Evolutionary conservation across 2,888 invertebrate species (phyloP), one percentile per base, ranked within the genome.

Genomic region (Endomychus coccineus): DNA sequence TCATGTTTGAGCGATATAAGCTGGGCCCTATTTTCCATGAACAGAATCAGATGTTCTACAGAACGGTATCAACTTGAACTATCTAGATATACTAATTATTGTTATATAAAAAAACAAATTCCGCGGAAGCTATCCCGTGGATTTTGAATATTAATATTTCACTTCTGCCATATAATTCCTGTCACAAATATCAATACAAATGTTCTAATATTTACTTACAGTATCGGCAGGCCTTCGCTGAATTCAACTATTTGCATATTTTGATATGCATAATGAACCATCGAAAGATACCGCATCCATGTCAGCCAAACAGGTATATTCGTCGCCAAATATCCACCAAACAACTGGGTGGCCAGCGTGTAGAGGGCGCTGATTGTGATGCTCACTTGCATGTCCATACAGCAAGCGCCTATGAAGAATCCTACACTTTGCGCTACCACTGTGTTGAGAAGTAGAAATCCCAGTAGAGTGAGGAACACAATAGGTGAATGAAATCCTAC

Each of bases 161-260:
- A n/a, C n/a, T n/a, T n/a, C n/a, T n/a, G n/a, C n/a, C n/a, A n/a
- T n/a, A n/a, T n/a, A n/a, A n/a, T n/a, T n/a, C n/a, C n/a, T n/a
- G n/a, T n/a, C n/a, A n/a, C n/a, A n/a, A n/a, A n/a, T n/a, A n/a
- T n/a, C n/a, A n/a, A n/a, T n/a, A n/a, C n/a, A n/a, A n/a, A n/a
- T n/a, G n/a, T n/a, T n/a, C n/a, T n/a, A n/a, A n/a, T n/a, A n/a
- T 17, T 7, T 16, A 67, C 77, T 74, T 69, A 85, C 81, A 66
- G 61, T 47, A 84, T 77, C 27, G 77, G 74, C 45, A 75, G 70
- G 49, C 82, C 82, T 58, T 79, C 74, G 42, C 74, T 71, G 55
- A 84, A 83, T 59, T 86, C 84, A 25, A 85, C 70, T 46, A 81
- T 81, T 62, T 83, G 82, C 81, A 84, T 81, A 61, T 83, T 83